phyloP scores from a whole-genome alignment of 2,113 vertebrate species.

The Brachionichthys hirsutus region DNA sequence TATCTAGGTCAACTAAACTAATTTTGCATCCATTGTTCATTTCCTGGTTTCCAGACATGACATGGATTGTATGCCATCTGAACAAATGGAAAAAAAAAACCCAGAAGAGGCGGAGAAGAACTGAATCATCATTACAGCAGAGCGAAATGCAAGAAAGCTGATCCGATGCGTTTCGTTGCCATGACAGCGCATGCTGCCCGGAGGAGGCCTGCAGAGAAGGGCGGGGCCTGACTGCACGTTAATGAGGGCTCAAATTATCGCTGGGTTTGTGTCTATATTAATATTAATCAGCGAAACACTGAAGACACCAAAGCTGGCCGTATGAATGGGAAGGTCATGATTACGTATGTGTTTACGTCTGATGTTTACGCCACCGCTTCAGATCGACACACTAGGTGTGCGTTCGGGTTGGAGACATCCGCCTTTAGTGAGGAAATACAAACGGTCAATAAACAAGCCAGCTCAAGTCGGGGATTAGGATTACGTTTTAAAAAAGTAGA shows the following conservation, averaged over 20 bases:
- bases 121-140: background rate
- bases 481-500: slow-evolving; percentile 14
- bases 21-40: slow-evolving; percentile 13
- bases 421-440: slow-evolving; percentile 23
- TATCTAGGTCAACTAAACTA: slow-evolving; percentile 7
- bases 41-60: slow-evolving; percentile 53
- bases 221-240: slow-evolving; percentile 21
- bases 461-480: slow-evolving; percentile 1
- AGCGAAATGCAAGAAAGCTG: slow-evolving; percentile 21
- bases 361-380: slow-evolving; percentile 59
- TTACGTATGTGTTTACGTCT: slow-evolving; percentile 32
- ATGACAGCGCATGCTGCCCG: slow-evolving; percentile 23
- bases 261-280: slow-evolving; percentile 47
- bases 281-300: slow-evolving; percentile 53
- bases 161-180: slow-evolving; percentile 32
- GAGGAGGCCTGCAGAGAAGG: slow-evolving; percentile 14
- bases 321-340: slow-evolving; percentile 37
- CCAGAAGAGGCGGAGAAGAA: slow-evolving; percentile 12
- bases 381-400: slow-evolving; percentile 30
- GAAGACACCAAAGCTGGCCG: slow-evolving; percentile 64
- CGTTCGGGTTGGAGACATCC: slow-evolving; percentile 11
- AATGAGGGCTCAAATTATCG: slow-evolving; percentile 41
- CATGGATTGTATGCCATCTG: slow-evolving; percentile 63
- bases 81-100: slow-evolving; percentile 64
- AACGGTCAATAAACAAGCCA: slow-evolving; percentile 11